Evolutionary conservation across 2,888 invertebrate genomes (phyloP).

Genomic region (Frankliniella fusca): DNA sequence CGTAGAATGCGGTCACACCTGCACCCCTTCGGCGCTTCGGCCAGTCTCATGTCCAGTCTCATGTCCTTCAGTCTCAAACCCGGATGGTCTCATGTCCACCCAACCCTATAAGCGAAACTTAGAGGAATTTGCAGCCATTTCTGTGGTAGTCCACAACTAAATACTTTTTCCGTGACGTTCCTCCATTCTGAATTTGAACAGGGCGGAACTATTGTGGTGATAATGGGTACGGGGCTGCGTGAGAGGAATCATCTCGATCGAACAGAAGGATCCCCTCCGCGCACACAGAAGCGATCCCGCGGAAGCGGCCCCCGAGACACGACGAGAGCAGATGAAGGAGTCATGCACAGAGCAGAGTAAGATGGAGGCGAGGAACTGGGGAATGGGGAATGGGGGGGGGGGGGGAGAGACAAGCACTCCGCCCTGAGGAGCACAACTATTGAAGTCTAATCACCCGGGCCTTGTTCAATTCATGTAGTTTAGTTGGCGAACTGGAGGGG

Average conservation of each 20-base stretch:
- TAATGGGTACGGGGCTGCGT: background rate
- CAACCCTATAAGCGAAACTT: too few relatives aligned
- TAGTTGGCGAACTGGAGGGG: constrained; percentile 19
- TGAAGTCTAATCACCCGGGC: constrained; percentile 21
- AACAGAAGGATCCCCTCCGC: background rate
- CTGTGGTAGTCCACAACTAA: too few relatives aligned
- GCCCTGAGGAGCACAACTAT: constrained; percentile 20
- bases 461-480: constrained; percentile 26
- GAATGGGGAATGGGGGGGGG: background rate
- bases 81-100: too few relatives aligned
- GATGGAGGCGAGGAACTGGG: background rate
- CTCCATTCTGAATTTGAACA: too few relatives aligned
- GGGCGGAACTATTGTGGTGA: too few relatives aligned
- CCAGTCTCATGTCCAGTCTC: too few relatives aligned
- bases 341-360: background rate
- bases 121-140: too few relatives aligned
- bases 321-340: background rate
- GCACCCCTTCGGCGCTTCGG: too few relatives aligned
- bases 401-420: background rate
- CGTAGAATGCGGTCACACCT: too few relatives aligned
- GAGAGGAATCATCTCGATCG: background rate
- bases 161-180: too few relatives aligned
- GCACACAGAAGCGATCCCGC: background rate
- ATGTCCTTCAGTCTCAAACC: too few relatives aligned
- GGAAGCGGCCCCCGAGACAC: background rate